Evolutionary conservation across 2,797 vertebrate species (phyloP), one percentile per base, ranked within the genome.

Genomic region (Aotus griseimembra): DNA sequence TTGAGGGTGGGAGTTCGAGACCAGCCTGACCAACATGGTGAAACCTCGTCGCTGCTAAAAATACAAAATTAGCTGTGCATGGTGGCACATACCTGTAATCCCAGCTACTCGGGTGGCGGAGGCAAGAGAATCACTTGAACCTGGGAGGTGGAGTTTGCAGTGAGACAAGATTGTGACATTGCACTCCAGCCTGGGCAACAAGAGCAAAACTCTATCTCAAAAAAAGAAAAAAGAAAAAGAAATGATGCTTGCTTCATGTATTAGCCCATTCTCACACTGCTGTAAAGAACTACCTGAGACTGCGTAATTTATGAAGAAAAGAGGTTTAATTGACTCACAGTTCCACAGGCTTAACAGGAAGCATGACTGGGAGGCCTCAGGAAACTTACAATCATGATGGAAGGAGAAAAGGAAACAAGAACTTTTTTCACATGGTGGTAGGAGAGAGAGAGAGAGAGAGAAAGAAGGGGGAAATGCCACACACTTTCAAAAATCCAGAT

Each of bases 11-110:
- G 30, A 67, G 30, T 67, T 67, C 0, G 0, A 67, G 33, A 67
- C 61, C 33, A 67, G 61, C 30, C 61, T n/a, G 61, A 67, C 14
- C 61, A n/a, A 67, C 33, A n/a, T 19, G 30, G 61, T n/a, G 61
- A 67, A 67, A 67, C 33, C 15, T 33, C 0, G 0, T n/a, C 4
- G 4, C 61, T 67, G 19, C 7, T n/a, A 4, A 67, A 67, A 67
- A 67, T 7, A 67, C 61, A n/a, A 67, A n/a, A 67, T 67, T 19
- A 67, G 61, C 61, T n/a, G 61, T 33, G 15, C 8, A 1, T 33
- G 30, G 61, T 33, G 33, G 33, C 1, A 4, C 61, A 2, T 67
- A 33, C 61, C 61, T 67, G 61, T 33, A 67, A 67, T 67, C 61
- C 61, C 33, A 67, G 33, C 33, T n/a, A 67, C 61, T 19, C 7